Percentiles rank a stretch among this genome's conserved stretches.
phyloP scores from a whole-genome alignment of 2,888 invertebrate species.

The Drosophila yooni region DNA sequence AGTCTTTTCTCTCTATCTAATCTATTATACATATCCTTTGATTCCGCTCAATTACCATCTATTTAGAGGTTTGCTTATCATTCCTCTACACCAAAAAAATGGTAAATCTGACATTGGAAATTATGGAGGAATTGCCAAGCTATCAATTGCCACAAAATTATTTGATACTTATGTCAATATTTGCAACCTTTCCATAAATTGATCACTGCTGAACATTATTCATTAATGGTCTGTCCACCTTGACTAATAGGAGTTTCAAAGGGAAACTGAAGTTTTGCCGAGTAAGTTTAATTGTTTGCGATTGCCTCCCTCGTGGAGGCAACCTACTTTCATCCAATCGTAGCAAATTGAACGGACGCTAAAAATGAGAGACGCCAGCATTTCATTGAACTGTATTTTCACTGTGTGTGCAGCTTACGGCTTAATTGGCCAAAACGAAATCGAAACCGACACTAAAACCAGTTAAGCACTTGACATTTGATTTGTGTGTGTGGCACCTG shows the following conservation, averaged over 20 bases:
- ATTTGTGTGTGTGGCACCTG: constrained; percentile 39
- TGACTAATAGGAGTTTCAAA: neutral
- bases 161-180: neutral
- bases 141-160: neutral
- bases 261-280: neutral
- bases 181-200: neutral
- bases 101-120: neutral
- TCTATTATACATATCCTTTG: neutral
- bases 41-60: neutral
- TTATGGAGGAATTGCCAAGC: neutral
- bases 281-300: neutral
- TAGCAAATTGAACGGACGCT: neutral
- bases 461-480: constrained; percentile 55
- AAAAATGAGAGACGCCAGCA: constrained; percentile 18
- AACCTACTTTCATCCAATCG: constrained; percentile 1
- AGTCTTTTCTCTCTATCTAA: neutral
- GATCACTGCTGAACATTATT: neutral
- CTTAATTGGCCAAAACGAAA: constrained; percentile 73
- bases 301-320: neutral
- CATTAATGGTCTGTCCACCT: neutral
- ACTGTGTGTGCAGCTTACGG: constrained; percentile 50
- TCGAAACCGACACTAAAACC: constrained; percentile 46
- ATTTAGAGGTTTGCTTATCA: neutral
- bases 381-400: constrained; percentile 71
- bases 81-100: neutral